A percentile compares a stretch with the other conserved stretches of the same genome.
Conservation (phyloP, 1,140 invertebrate species). For the Dreissena polymorpha region DNA sequence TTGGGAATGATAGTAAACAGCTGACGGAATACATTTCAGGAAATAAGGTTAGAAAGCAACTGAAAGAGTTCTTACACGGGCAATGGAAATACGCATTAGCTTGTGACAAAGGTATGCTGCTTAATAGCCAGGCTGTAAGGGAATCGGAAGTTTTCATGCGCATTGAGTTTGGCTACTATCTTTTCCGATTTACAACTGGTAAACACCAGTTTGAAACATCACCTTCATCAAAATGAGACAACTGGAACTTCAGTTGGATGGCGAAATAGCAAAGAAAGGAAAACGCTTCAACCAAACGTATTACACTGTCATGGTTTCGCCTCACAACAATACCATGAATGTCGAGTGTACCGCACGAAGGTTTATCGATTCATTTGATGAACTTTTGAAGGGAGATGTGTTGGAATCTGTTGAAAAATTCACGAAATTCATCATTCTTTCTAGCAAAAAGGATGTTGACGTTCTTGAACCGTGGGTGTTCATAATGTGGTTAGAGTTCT, state of each 20-base stretch:
- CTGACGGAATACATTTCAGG: slow-evolving; percentile 7
- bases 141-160: slow-evolving; percentile 28
- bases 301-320: slow-evolving; percentile 8
- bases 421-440: slow-evolving; percentile 65
- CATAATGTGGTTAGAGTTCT: slow-evolving; percentile 68
- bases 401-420: slow-evolving; percentile 62
- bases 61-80: slow-evolving; percentile 11
- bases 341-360: slow-evolving; percentile 54
- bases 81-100: slow-evolving; percentile 5
- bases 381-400: slow-evolving; percentile 55
- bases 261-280: slow-evolving; percentile 2
- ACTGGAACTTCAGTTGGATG: slow-evolving; percentile 32
- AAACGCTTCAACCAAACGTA: neutral
- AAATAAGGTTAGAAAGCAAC: neutral
- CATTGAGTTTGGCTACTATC: slow-evolving; percentile 34
- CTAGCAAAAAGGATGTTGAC: slow-evolving; percentile 25
- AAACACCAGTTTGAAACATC: too few relatives aligned
- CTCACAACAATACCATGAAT: slow-evolving; percentile 29
- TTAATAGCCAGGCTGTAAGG: slow-evolving; percentile 8
- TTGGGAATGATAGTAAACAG: neutral
- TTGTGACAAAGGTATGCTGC: neutral
- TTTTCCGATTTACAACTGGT: slow-evolving; percentile 20
- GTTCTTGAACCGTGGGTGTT: slow-evolving; percentile 58
- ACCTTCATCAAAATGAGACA: slow-evolving; percentile 34
- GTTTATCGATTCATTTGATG: slow-evolving; percentile 59